Conservation (phyloP, 2,113 vertebrate genomes). For the Sterrhoptilus dennistouni region DNA sequence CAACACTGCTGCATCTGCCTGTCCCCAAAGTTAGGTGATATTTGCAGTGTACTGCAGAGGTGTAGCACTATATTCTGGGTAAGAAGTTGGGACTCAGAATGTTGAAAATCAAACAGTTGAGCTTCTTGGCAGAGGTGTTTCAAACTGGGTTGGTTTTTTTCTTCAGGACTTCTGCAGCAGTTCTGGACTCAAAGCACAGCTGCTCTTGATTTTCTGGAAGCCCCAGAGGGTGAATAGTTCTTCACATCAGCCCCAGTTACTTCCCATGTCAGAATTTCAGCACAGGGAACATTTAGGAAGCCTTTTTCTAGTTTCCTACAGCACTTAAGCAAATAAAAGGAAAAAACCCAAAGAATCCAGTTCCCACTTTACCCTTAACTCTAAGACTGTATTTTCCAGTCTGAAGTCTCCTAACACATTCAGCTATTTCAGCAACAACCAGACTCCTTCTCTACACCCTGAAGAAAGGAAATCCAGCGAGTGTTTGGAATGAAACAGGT, state of each 20-base stretch:
- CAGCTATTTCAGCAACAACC: background rate
- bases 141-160: background rate
- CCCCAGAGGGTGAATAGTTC: background rate
- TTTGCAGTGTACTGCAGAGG: background rate
- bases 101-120: background rate
- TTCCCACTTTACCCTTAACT: background rate
- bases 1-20: background rate
- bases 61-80: background rate
- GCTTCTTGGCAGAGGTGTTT: background rate
- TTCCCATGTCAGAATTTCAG: background rate
- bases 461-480: background rate
- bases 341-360: background rate
- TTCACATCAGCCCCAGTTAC: background rate
- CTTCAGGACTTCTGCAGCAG: background rate
- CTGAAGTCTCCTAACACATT: background rate
- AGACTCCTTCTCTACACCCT: background rate
- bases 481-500: background rate
- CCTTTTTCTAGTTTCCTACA: background rate
- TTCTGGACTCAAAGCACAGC: background rate
- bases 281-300: background rate
- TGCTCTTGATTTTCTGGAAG: background rate
- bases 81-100: background rate
- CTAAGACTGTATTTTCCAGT: background rate
- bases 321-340: background rate
- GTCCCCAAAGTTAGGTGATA: background rate